phyloP scores from a whole-genome alignment of 2,113 vertebrate species.

The Holacanthus passer region DNA sequence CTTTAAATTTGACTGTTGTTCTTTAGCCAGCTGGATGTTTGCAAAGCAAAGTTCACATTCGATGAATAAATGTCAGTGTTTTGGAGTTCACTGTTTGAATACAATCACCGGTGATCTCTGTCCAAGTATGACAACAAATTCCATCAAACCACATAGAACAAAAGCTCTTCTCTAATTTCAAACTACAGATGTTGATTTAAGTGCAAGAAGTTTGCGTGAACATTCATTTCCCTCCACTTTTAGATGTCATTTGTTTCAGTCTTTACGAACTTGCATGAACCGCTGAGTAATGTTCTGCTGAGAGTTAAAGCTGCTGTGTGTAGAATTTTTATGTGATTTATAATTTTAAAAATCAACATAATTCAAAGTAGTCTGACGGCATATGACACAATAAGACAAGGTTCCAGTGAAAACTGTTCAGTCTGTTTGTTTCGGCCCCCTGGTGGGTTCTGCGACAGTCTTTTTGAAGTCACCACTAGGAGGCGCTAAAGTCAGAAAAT shows the following conservation, averaged over 20 bases:
- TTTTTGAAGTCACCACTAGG: background rate
- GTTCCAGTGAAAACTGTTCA: background rate
- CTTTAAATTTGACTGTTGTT: background rate
- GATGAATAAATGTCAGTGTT: background rate
- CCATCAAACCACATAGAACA: background rate
- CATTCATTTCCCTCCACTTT: background rate
- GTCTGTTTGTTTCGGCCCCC: background rate
- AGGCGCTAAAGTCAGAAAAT: too few species aligned
- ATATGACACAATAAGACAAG: background rate
- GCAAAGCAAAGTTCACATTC: conserved; percentile 35
- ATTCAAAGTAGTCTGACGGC: background rate
- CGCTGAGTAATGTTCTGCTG: background rate
- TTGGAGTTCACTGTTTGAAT: background rate
- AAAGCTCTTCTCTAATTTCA: background rate
- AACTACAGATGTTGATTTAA: conserved; percentile 31
- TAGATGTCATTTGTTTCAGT: background rate
- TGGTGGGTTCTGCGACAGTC: background rate
- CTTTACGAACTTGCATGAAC: background rate
- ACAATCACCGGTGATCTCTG: too few species aligned
- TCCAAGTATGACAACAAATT: background rate
- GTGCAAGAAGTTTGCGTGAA: conserved; percentile 41
- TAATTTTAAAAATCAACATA: background rate
- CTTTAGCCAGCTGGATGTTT: conserved; percentile 6
- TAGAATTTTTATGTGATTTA: background rate
- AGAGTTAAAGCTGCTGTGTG: background rate